These are phyloP conservation scores for Andrena flavipes DNA, from an alignment of 2,888 invertebrate species.

Conservation along the genomic window DNA sequence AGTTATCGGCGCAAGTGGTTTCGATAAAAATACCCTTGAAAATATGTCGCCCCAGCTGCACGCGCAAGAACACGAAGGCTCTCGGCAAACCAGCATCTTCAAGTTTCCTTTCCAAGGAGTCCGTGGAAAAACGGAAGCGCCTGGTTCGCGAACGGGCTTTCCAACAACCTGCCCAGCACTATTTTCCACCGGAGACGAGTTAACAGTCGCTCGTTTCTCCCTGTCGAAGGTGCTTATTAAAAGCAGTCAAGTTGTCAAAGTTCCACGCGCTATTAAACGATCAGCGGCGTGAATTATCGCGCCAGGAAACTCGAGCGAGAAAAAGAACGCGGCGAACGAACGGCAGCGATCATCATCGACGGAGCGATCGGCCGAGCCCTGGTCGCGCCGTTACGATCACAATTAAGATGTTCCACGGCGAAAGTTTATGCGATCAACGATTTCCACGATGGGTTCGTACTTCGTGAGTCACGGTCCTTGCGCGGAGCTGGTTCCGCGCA, in stretches of 20 bases:
- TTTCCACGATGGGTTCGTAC: constrained; percentile 42
- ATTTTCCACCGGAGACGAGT: constrained; percentile 31
- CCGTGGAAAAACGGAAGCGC: constrained; percentile 38
- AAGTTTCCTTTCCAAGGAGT: background rate
- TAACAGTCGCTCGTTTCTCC: constrained; percentile 39
- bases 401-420: constrained; percentile 63
- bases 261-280: constrained; percentile 54
- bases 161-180: constrained; percentile 37
- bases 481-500: constrained; percentile 1
- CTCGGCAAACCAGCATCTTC: background rate
- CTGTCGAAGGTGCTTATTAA: constrained; percentile 54
- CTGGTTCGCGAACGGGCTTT: constrained; percentile 36
- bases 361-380: constrained; percentile 27
- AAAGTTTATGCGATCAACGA: constrained; percentile 51
- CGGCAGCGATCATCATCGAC: constrained; percentile 15
- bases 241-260: constrained; percentile 58
- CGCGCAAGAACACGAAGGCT: too few species aligned
- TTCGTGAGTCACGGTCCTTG: constrained; percentile 42
- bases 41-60: too few species aligned
- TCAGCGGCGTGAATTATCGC: constrained; percentile 44
- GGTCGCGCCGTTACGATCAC: constrained; percentile 43
- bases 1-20: too few species aligned
- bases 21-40: too few species aligned
- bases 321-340: constrained; percentile 1
- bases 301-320: constrained; percentile 35